A percentile compares a stretch with the other conserved stretches of the same genome.
phyloP scores from a whole-genome alignment of 2,113 vertebrate species.

The Sitta europaea region DNA sequence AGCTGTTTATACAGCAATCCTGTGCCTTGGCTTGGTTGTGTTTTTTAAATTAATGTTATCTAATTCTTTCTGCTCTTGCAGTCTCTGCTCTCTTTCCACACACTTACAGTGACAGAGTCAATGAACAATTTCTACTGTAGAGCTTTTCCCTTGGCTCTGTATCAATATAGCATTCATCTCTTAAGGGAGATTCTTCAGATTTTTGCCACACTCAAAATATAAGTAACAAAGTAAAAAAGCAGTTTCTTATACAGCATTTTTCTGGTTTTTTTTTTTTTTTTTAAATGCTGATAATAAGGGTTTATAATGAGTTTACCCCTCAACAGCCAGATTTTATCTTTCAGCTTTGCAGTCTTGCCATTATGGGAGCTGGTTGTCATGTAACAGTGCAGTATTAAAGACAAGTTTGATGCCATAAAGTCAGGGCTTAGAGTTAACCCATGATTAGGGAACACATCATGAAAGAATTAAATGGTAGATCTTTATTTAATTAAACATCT shows the following conservation, averaged over 20 bases:
- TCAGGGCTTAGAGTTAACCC: background rate
- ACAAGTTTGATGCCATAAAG: background rate
- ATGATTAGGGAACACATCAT: background rate
- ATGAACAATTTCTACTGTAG: conserved; percentile 6
- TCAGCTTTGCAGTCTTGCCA: background rate
- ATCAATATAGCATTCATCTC: background rate
- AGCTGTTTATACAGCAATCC: background rate
- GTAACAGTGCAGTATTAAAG: background rate
- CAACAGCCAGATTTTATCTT: background rate
- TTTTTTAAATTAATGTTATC: background rate
- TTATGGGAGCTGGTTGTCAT: background rate
- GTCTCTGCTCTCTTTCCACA: background rate
- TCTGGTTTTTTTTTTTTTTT: background rate
- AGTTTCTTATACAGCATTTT: background rate
- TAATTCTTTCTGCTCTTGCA: conserved; percentile 24
- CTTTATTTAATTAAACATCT: background rate
- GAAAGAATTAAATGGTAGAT: background rate
- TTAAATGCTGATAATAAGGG: background rate
- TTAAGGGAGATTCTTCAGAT: background rate
- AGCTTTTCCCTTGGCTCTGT: background rate
- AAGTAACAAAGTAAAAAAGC: background rate
- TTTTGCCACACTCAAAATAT: background rate
- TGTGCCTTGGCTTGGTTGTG: background rate
- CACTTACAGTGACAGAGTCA: conserved; percentile 2
- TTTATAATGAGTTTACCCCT: background rate